Percentiles rank a stretch among this genome's conserved stretches.
These are phyloP conservation scores for Typhlichthys eigenmanni DNA, from an alignment of 2,797 vertebrate genomes.

Conservation along the genomic window DNA sequence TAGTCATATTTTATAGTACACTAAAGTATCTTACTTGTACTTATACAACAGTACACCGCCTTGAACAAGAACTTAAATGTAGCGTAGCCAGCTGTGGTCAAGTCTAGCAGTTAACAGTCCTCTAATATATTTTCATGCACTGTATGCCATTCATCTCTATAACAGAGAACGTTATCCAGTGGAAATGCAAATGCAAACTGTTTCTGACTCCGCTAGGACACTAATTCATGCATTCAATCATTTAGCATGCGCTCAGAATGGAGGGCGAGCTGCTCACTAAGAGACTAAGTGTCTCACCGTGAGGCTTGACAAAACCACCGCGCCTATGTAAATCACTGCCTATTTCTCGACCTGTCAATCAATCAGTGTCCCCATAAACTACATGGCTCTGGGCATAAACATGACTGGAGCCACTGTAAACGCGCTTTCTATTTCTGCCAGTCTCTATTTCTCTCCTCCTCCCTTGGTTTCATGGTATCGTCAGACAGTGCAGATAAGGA, in stretches of 20 bases:
- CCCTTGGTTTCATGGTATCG: too few species aligned
- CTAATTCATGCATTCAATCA: background rate
- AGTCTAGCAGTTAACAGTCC: too few species aligned
- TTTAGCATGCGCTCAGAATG: background rate
- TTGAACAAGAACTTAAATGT: too few species aligned
- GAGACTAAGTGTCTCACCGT: background rate
- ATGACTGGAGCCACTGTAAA: too few species aligned
- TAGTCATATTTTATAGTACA: background rate
- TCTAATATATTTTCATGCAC: background rate
- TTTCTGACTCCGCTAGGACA: background rate
- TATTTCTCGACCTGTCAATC: too few species aligned
- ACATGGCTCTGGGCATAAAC: too few species aligned
- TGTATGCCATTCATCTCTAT: background rate
- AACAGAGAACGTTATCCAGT: too few species aligned
- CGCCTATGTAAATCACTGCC: too few species aligned
- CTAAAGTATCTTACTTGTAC: background rate
- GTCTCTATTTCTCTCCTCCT: background rate
- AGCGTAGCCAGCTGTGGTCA: too few species aligned
- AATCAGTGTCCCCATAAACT: too few species aligned
- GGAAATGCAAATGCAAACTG: background rate
- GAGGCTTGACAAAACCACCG: background rate
- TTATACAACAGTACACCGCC: too few species aligned
- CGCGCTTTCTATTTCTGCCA: too few species aligned
- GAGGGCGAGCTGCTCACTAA: background rate
- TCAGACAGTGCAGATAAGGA: background rate